Evolutionary conservation across 1,140 invertebrate species (phyloP), one percentile per base, ranked within the genome.

Genomic region (Drosophila novamexicana): DNA sequence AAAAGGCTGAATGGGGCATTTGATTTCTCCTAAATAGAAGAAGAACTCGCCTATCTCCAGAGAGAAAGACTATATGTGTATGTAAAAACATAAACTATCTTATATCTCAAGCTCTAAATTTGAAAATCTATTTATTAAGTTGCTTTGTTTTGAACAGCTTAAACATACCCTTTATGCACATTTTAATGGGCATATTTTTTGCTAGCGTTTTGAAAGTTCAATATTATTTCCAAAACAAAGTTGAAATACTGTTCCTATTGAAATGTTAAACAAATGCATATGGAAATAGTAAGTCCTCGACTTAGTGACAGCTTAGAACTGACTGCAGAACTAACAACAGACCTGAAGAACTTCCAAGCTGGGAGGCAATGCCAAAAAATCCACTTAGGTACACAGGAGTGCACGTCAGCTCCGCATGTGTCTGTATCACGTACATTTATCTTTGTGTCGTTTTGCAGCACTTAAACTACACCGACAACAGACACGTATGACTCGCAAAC

Each of bases 391-490:
- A 29, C 70, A 75, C 59, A 52, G 52, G 67, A 88, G 79, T 88
- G 84, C 80, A 83, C 79, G 75, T 71, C 72, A 71, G 67, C 44
- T 65, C 67, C 57, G 49, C 53, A 75, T 39, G 57, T 53, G n/a
- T 64, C 9, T 84, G 54, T 88, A 83, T 88, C 84, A 88, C 84
- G 84, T 89, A 88, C 83, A 89, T 88, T 88, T 89, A 88, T 88
- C 84, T 89, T 84, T 84, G 84, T 89, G 84, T 88, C 83, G 76
- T 83, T 89, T 84, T 80, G 84, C 67, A 81, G 84, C 84, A 89
- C 84, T 89, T 89, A 89, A 89, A 85, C 83, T 50, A 70, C 79
- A 88, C 83, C 88, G 88, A 79, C 78, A 82, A 64, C 72, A 71
- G 52, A 49, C 64, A 50, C 58, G 4, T 42, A 49, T 32, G 5